Evolutionary conservation across 2,888 invertebrate species (phyloP).

Genomic region (Bugulina stolonifera): DNA sequence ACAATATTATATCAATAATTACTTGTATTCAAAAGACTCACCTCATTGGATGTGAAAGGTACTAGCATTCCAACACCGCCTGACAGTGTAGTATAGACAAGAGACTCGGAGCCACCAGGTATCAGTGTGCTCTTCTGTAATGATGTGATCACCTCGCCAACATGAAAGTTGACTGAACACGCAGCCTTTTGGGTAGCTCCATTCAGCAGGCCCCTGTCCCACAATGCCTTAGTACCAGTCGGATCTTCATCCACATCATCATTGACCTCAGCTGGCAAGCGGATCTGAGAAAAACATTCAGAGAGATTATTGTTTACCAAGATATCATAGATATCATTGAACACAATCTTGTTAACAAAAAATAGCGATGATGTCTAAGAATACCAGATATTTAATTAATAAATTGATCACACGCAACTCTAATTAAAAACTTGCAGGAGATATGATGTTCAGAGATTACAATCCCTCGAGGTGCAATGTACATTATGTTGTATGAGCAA

Average conservation of each 20-base stretch:
- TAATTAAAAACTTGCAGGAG: no score
- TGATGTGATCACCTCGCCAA: conserved; percentile 93
- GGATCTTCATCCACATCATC: conserved; percentile 99
- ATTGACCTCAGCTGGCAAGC: conserved; percentile 73
- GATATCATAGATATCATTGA: no score
- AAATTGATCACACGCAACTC: no score
- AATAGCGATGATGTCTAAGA: no score
- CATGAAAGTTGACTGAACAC: conserved; percentile 83
- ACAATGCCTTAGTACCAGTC: conserved; percentile 92
- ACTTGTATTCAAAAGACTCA: no score
- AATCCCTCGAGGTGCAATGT: no score
- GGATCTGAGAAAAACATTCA: conserved; percentile 39
- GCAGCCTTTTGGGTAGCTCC: conserved; percentile 94
- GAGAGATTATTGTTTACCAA: no score
- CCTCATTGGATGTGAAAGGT: conserved; percentile 53
- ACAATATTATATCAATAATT: no score
- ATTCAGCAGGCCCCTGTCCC: conserved; percentile 81
- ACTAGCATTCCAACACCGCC: conserved; percentile 57
- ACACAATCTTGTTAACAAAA: no score
- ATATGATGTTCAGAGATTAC: no score
- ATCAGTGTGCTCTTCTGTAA: conserved; percentile 90
- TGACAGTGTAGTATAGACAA: conserved; percentile 91
- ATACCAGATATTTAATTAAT: no score
- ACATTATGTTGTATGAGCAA: no score
- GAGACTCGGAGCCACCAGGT: conserved; percentile 92